Evolutionary conservation across 2,888 invertebrate species (phyloP), one percentile per base, ranked within the genome.

Genomic region (Tiliacea citrago): DNA sequence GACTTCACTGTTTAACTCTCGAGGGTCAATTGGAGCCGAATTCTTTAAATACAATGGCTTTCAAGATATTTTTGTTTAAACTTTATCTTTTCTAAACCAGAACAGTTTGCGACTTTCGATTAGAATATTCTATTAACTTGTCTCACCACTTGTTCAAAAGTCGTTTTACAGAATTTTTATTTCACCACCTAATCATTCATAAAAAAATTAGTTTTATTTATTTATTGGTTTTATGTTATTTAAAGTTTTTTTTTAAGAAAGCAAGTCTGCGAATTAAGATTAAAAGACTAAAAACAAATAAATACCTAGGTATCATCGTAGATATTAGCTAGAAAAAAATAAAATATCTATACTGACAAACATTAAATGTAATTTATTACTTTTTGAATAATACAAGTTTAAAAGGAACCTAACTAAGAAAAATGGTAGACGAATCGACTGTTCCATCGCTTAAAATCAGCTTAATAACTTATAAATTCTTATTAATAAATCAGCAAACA

Each of bases 11-110:
- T 75, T 73, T 24, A 24, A 58, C 29, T 66, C 51, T 60, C 60
- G 67, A 75, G 55, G 60, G 74, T 71, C 53, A 69, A 60, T 73
- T 69, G 69, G 16, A n/a, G n/a, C 8, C 12, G 35, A 79, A 72
- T 79, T 81, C 55, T 66, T 75, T 39, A 58, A 75, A 79, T 66
- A 75, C 61, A 73, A 57, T 39, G 21, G 51, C 7, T 45, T 61
- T 49, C 4, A 51, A 66, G 29, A 12, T 62, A 45, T 58, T 70
- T 73, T 69, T 67, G 53, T 66, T 69, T 21, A 58, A n/a, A 35
- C 13, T 51, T 61, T 18, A 24, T 29, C 21, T 68, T 57, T 68
- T 47, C 65, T 35, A 55, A 77, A 21, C 35, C 12, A 55, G 18
- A 35, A 67, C 24, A 65, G 21, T 68, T 53, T 35, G 24, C 16